Base-by-base conservation (phyloP, 1,140 invertebrate species). In the Potamilus streckersoni region DNA sequence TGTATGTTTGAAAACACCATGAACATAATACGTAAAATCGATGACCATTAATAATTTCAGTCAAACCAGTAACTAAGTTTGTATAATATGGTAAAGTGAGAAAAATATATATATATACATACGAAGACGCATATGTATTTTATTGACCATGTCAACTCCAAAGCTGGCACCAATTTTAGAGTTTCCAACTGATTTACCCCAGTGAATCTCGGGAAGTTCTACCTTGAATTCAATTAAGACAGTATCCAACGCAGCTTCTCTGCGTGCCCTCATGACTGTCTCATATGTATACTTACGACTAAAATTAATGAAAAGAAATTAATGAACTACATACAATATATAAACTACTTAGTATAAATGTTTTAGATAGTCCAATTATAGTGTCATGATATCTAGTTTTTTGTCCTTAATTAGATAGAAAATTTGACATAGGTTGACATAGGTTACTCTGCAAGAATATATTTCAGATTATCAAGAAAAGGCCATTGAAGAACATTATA, bases 111-210 rank as follows among this genome's bases (percentile, higher is more conserved):
- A 49, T 49, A 6, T 49, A 49, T 49, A 49, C 63, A 27, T 74
- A 74, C 73, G 20, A 16, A 74, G 59, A 23, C 69, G 68, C 6
- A 74, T 56, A 38, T 74, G 58, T 17, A 74, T 27, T 0, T 56
- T 69, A 57, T 74, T 74, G 17, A 38, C 16, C 15, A 74, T 74
- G 56, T 67, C 16, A 49, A 74, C 27, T 49, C 73, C 73, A 62
- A 74, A 69, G 27, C 65, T 69, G 13, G 65, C 73, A 20, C 73
- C 73, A 49, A 74, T 61, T 19, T 61, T 56, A 38, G 11, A 20
- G 27, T 17, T 69, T 49, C 73, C 73, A 58, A 74, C 49, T 2
- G 56, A 62, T 38, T 69, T 74, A 17, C 49, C 38, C 73, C 73
- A 74, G 23, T 67, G 65, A 12, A 74, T 69, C 14, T 66, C 73